Conservation (phyloP, 2,888 invertebrate genomes). For the Ichneumoninae sp. region DNA sequence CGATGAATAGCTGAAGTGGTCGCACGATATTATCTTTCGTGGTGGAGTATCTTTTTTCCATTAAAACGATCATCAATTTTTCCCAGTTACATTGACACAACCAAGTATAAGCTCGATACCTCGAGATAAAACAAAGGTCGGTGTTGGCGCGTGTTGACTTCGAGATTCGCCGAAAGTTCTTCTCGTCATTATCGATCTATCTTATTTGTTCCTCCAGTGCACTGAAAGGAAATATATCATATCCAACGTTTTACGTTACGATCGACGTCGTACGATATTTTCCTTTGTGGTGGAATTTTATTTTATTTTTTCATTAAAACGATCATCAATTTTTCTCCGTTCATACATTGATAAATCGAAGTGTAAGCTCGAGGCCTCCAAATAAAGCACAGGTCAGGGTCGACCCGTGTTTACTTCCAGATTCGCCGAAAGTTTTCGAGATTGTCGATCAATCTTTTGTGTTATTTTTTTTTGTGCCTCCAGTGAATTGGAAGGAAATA, state of each 20-base stretch:
- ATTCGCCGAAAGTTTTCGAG: slow-evolving; percentile 14
- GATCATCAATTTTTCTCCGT: no score
- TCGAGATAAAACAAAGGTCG: background rate
- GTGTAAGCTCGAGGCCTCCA: background rate
- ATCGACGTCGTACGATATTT: background rate
- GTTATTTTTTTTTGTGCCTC: background rate
- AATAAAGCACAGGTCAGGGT: background rate
- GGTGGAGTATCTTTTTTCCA: background rate
- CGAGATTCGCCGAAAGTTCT: background rate
- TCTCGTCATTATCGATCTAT: background rate
- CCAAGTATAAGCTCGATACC: background rate
- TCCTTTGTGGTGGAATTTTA: background rate
- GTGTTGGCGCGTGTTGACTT: background rate
- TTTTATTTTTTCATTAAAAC: no score
- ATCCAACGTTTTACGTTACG: background rate
- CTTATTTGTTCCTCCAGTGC: background rate
- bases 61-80: no score
- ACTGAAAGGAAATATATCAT: no score
- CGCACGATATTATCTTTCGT: background rate
- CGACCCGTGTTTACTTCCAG: background rate
- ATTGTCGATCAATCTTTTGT: background rate
- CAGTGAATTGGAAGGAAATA: no score
- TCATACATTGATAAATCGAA: background rate
- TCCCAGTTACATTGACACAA: background rate
- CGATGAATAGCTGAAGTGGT: no score